A percentile compares a stretch with the other conserved stretches of the same genome.
These are phyloP conservation scores for Cyphomyrus plagiostoma DNA, from an alignment of 2,113 vertebrate species.

Conservation along the genomic window DNA sequence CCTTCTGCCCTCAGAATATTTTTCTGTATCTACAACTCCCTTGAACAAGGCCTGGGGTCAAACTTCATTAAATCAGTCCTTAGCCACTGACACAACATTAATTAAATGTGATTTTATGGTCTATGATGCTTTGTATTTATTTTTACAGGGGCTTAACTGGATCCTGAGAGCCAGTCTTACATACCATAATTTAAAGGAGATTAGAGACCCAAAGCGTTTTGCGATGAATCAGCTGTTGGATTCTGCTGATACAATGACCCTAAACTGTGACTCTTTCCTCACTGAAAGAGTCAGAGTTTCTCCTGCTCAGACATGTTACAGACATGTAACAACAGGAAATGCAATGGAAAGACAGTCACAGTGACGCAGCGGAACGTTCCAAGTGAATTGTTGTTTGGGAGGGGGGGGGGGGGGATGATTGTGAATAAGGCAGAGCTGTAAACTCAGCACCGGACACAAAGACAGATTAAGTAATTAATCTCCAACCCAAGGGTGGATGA, in stretches of 20 bases:
- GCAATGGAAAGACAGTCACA: neutral
- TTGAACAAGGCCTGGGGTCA: neutral
- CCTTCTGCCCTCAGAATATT: too few species aligned
- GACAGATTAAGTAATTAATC: constrained; percentile 13
- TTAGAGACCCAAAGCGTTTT: neutral
- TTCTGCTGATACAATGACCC: neutral
- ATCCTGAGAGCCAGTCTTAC: neutral
- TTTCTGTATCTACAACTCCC: too few species aligned
- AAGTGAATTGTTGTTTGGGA: neutral
- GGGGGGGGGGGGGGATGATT: neutral
- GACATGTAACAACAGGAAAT: neutral
- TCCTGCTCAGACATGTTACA: neutral
- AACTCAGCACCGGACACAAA: neutral
- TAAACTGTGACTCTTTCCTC: neutral
- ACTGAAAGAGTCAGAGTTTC: neutral
- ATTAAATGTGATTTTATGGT: neutral
- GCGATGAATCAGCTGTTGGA: neutral
- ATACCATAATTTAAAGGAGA: neutral
- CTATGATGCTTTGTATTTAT: neutral
- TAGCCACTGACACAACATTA: neutral
- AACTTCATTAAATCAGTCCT: constrained; percentile 2
- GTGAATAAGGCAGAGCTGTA: neutral
- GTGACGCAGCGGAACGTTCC: neutral
- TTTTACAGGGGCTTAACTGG: neutral
- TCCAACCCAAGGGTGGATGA: neutral